Conservation (phyloP, 1,140 invertebrate species). For the Acromyrmex heyeri region DNA sequence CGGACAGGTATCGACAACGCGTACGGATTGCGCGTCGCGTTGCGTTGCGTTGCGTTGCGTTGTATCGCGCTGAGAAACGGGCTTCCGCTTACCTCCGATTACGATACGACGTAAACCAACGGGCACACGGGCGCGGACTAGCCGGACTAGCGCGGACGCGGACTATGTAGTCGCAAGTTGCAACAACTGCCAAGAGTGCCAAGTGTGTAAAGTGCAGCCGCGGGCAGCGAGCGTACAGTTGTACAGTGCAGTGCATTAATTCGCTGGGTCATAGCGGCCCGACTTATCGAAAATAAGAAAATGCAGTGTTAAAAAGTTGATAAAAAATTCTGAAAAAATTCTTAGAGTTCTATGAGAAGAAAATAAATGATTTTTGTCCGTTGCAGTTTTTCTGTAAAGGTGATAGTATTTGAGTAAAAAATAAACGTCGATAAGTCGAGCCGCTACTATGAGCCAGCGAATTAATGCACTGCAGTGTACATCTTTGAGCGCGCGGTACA, state of each 20-base stretch:
- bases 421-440: too few relatives aligned
- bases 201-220: background rate
- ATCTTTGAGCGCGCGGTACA: slow-evolving; percentile 21
- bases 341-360: too few relatives aligned
- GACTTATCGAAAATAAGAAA: too few relatives aligned
- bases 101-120: slow-evolving; percentile 11
- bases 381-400: too few relatives aligned
- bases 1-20: background rate
- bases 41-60: background rate
- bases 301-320: too few relatives aligned
- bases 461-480: slow-evolving; percentile 19
- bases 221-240: too few relatives aligned
- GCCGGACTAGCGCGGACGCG: slow-evolving; percentile 44
- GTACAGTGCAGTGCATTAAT: too few relatives aligned
- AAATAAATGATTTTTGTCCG: too few relatives aligned
- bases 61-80: background rate
- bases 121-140: slow-evolving; percentile 60
- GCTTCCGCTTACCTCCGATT: slow-evolving; percentile 15
- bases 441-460: too few relatives aligned
- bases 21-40: background rate
- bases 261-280: too few relatives aligned
- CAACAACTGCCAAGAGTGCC: slow-evolving; percentile 42
- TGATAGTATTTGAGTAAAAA: too few relatives aligned
- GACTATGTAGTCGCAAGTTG: slow-evolving; percentile 54
- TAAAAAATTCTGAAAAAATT: too few relatives aligned